Evolutionary conservation across 2,113 vertebrate genomes (phyloP).

Genomic region (Oncorhynchus nerka): DNA sequence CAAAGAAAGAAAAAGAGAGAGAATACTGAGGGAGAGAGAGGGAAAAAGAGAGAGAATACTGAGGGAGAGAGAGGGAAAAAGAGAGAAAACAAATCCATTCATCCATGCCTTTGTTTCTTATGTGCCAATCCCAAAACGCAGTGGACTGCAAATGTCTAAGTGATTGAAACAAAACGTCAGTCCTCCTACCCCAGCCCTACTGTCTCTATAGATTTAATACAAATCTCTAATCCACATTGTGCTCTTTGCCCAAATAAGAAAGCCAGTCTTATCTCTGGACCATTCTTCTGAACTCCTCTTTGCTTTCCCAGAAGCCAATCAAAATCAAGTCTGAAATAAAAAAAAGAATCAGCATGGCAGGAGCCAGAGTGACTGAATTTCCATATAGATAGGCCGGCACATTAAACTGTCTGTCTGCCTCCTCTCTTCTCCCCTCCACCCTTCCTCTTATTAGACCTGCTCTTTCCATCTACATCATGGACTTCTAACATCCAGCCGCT

Average conservation of each 20-base stretch:
- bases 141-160: conserved; percentile 45
- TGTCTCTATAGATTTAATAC: conserved; percentile 67
- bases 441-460: conserved; percentile 65
- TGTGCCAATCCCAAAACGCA: conserved; percentile 51
- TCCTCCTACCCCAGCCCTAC: conserved; percentile 8
- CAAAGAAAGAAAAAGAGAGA: conserved; percentile 15
- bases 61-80: background rate
- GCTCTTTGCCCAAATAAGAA: conserved; percentile 52
- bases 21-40: background rate
- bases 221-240: conserved; percentile 64
- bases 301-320: conserved; percentile 54
- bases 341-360: conserved; percentile 37
- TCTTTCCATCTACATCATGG: conserved; percentile 61
- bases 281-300: conserved; percentile 42
- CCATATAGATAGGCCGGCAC: conserved; percentile 78
- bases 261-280: conserved; percentile 59
- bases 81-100: conserved; percentile 32
- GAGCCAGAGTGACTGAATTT: conserved; percentile 59
- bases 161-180: conserved; percentile 36
- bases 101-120: conserved; percentile 43
- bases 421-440: conserved; percentile 47
- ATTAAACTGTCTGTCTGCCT: conserved; percentile 69
- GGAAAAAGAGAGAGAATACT: conserved; percentile 23
- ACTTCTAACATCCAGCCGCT: conserved; percentile 21
- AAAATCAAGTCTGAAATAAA: conserved; percentile 58